Evolutionary conservation across 2,888 invertebrate genomes (phyloP).

Genomic region (Nipponacmea schrenckii): DNA sequence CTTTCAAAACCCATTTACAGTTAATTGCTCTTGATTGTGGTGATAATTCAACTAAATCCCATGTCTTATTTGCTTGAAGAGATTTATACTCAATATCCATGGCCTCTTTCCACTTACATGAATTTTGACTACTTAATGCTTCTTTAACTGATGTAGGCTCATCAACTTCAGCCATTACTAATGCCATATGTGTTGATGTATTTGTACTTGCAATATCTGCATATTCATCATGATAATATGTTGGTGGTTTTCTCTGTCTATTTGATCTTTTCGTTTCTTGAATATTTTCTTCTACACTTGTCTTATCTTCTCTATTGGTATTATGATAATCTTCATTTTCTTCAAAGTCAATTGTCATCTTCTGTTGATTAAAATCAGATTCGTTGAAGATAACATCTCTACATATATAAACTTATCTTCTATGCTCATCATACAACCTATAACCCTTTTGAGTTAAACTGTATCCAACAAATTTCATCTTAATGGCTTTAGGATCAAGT

Average conservation of each 20-base stretch:
- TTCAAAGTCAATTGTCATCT: too few relatives aligned
- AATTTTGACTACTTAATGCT: too few relatives aligned
- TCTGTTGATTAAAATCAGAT: too few relatives aligned
- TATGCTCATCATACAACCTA: background rate
- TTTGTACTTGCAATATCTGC: too few relatives aligned
- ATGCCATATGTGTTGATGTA: too few relatives aligned
- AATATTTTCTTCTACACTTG: too few relatives aligned
- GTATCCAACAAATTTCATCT: slow-evolving; percentile 33
- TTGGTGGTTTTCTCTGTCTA: background rate
- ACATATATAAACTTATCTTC: background rate
- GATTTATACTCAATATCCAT: slow-evolving; percentile 24
- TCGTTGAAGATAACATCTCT: background rate
- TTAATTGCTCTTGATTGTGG: slow-evolving; percentile 11
- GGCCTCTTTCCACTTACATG: slow-evolving; percentile 23
- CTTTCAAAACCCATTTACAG: slow-evolving; percentile 22
- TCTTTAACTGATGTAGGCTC: too few relatives aligned
- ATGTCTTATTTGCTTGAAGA: slow-evolving; percentile 15
- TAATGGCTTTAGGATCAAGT: slow-evolving; percentile 20
- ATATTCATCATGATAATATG: too few relatives aligned
- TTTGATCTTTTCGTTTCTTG: background rate
- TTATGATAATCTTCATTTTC: too few relatives aligned
- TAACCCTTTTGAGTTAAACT: slow-evolving; percentile 12
- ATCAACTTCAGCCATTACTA: too few relatives aligned
- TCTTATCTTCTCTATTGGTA: too few relatives aligned
- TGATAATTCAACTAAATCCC: slow-evolving; percentile 13